Evolutionary conservation across 2,113 vertebrate genomes (phyloP).

Genomic region (Seriola aureovittata): DNA sequence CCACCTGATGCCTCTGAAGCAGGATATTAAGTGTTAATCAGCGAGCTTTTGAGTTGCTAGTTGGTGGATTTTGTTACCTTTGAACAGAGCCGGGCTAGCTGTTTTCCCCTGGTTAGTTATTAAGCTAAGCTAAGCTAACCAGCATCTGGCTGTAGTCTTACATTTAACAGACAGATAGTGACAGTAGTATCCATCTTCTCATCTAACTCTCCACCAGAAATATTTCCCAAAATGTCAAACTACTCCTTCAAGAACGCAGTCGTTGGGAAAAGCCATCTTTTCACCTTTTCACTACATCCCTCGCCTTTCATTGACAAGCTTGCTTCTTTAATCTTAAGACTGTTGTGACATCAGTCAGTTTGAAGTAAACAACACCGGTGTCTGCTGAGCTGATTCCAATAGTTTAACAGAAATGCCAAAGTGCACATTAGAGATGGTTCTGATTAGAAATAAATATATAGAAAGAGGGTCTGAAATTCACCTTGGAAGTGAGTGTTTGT

Average conservation of each 20-base stretch:
- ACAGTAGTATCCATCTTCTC: not conserved
- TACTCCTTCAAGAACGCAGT: not conserved
- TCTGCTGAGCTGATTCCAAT: not conserved
- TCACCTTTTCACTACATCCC: not conserved
- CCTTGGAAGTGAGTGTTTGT: constrained; percentile 13
- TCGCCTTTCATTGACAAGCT: not conserved
- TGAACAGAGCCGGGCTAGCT: too few species aligned
- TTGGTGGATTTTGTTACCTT: too few species aligned
- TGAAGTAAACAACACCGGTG: constrained; percentile 14
- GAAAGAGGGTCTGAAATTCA: not conserved
- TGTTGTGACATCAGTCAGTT: constrained; percentile 5
- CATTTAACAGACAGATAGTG: not conserved
- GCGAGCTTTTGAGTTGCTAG: too few species aligned
- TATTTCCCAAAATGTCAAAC: not conserved
- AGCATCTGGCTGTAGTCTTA: too few species aligned
- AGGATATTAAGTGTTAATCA: too few species aligned
- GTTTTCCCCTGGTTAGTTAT: too few species aligned
- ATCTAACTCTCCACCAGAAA: not conserved
- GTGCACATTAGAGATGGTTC: constrained; percentile 2
- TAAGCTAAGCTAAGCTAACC: too few species aligned
- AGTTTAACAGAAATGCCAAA: constrained; percentile 17
- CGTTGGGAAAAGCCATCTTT: not conserved
- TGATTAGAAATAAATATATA: constrained; percentile 19
- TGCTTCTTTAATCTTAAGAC: not conserved
- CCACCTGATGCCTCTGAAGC: too few species aligned